These are phyloP conservation scores for Hucho hucho DNA, from an alignment of 2,113 vertebrate genomes.

Conservation along the genomic window DNA sequence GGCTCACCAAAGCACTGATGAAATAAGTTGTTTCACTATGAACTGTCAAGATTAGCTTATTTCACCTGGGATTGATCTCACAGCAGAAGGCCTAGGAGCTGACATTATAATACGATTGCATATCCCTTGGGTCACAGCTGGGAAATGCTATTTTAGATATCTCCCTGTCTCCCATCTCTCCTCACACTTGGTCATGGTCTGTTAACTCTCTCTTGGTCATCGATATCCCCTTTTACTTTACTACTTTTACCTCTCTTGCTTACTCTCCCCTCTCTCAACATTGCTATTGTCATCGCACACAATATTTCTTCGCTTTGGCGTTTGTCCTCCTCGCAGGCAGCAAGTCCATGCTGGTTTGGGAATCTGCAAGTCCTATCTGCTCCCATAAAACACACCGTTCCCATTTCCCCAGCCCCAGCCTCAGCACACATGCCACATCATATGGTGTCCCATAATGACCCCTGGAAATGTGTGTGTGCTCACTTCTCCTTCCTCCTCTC, in stretches of 20 bases:
- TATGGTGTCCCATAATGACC: conserved; percentile 1
- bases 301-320: background rate
- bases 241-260: background rate
- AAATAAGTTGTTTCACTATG: no score
- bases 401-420: background rate
- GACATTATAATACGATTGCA: background rate
- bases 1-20: no score
- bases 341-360: conserved; percentile 30
- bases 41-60: background rate
- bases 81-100: background rate
- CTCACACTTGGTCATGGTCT: conserved; percentile 5
- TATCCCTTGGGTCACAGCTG: background rate
- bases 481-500: no score
- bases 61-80: background rate
- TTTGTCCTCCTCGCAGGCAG: conserved; percentile 8
- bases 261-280: background rate
- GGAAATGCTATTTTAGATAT: background rate
- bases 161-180: background rate
- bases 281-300: background rate
- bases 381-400: conserved; percentile 15
- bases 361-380: conserved; percentile 14
- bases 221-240: background rate
- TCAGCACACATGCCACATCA: background rate
- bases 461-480: background rate
- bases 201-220: conserved; percentile 3